These are phyloP conservation scores for Subacronicta megacephala DNA, from an alignment of 2,888 invertebrate genomes.

Conservation along the genomic window DNA sequence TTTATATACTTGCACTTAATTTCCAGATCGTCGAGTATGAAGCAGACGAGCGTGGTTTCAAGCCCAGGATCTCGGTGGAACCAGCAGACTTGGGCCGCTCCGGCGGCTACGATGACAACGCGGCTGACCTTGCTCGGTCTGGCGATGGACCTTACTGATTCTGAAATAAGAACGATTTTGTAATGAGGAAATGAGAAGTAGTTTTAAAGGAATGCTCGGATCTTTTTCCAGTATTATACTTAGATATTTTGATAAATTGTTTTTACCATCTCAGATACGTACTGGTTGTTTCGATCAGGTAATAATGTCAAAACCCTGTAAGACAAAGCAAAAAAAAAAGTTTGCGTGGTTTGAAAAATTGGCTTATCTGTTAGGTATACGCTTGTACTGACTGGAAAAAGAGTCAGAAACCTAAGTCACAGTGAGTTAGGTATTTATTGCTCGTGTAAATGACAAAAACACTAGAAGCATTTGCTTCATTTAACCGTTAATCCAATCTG, in stretches of 20 bases:
- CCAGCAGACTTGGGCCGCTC: constrained; percentile 67
- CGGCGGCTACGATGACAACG: constrained; percentile 77
- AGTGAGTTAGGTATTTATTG: too few species aligned
- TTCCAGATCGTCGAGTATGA: constrained; percentile 91
- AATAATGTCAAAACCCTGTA: too few species aligned
- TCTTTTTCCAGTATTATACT: neutral
- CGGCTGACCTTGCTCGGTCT: constrained; percentile 69
- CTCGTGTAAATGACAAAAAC: too few species aligned
- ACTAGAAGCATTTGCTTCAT: neutral
- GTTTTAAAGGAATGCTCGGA: neutral
- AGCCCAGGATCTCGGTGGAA: constrained; percentile 90
- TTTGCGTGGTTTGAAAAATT: too few species aligned
- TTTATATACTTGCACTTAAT: neutral
- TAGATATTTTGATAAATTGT: too few species aligned
- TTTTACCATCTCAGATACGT: too few species aligned
- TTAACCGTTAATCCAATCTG: neutral
- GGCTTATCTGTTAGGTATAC: too few species aligned
- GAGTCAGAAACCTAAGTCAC: too few species aligned
- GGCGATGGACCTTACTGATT: constrained; percentile 75
- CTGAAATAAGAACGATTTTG: constrained; percentile 6
- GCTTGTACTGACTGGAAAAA: too few species aligned
- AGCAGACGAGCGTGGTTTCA: constrained; percentile 92
- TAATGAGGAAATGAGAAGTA: constrained; percentile 32
- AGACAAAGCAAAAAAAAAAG: too few species aligned
- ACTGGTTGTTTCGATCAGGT: too few species aligned